A percentile compares a stretch with the other conserved stretches of the same genome.
Evolutionary conservation across 2,113 vertebrate genomes (phyloP).

Genomic region (Suricata suricatta): DNA sequence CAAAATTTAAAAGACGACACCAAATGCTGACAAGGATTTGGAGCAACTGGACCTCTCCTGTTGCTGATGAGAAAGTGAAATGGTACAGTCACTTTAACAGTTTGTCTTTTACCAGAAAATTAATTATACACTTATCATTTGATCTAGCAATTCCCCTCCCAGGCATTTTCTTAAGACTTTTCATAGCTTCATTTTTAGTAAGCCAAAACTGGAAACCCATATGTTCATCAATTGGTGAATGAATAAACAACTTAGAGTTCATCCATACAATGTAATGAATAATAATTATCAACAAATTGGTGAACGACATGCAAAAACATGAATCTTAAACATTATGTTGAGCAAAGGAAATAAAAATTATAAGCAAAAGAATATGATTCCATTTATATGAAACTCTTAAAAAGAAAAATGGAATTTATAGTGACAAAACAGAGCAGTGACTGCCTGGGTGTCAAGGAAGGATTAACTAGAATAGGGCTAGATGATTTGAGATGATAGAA

Average conservation of each 20-base stretch:
- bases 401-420: background rate
- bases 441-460: background rate
- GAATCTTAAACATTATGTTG: background rate
- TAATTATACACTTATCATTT: background rate
- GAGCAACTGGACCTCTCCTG: background rate
- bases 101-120: background rate
- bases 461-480: background rate
- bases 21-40: background rate
- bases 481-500: background rate
- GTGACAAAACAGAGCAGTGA: background rate
- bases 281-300: background rate
- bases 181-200: constrained; percentile 24
- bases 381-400: background rate
- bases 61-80: background rate
- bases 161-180: background rate
- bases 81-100: background rate
- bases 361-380: background rate
- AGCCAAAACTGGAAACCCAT: background rate
- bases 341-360: background rate
- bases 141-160: background rate
- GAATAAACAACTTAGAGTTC: background rate
- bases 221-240: background rate
- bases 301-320: background rate
- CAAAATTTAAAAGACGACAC: background rate
- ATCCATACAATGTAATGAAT: background rate